Evolutionary conservation across 2,888 invertebrate species (phyloP).

Genomic region (Zaprionus bogoriensis): DNA sequence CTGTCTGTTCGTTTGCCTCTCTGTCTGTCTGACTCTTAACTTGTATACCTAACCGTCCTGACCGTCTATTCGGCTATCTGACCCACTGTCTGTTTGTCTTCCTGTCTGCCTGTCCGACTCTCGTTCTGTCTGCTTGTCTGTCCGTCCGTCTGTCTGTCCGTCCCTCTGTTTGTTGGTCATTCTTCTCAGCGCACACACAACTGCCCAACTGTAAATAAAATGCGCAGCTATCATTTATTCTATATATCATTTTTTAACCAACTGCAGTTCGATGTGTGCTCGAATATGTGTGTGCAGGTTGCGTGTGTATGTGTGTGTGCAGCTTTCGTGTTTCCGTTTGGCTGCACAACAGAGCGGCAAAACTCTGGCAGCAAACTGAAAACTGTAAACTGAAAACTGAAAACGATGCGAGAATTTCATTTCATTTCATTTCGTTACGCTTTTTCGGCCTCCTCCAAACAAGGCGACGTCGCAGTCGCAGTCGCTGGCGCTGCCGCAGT

Average conservation of each 20-base stretch:
- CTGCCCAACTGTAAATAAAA: slow-evolving; percentile 74
- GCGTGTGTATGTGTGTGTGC: slow-evolving; percentile 33
- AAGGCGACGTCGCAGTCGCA: slow-evolving; percentile 19
- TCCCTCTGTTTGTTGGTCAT: slow-evolving; percentile 54
- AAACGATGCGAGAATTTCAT: slow-evolving; percentile 62
- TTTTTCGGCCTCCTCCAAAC: slow-evolving; percentile 73
- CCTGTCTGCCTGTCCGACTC: slow-evolving; percentile 5
- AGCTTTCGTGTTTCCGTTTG: slow-evolving; percentile 70
- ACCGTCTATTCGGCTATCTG: too few relatives aligned
- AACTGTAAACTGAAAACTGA: slow-evolving; percentile 28
- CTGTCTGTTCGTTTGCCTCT: slow-evolving; percentile 54
- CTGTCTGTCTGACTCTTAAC: slow-evolving; percentile 17
- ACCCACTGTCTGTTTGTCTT: slow-evolving; percentile 2
- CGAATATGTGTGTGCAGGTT: slow-evolving; percentile 9
- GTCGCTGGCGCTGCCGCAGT: slow-evolving; percentile 4
- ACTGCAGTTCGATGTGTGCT: slow-evolving; percentile 30
- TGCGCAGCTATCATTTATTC: slow-evolving; percentile 63
- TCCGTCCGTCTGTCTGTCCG: background rate
- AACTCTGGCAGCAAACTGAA: slow-evolving; percentile 39
- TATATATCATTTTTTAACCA: slow-evolving; percentile 51
- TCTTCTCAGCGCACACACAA: slow-evolving; percentile 43
- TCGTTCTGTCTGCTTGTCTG: background rate
- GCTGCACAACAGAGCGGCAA: slow-evolving; percentile 57
- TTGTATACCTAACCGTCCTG: background rate
- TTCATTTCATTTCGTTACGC: slow-evolving; percentile 75